Conservation (phyloP, 2,113 vertebrate genomes). For the Percina caprodes region DNA sequence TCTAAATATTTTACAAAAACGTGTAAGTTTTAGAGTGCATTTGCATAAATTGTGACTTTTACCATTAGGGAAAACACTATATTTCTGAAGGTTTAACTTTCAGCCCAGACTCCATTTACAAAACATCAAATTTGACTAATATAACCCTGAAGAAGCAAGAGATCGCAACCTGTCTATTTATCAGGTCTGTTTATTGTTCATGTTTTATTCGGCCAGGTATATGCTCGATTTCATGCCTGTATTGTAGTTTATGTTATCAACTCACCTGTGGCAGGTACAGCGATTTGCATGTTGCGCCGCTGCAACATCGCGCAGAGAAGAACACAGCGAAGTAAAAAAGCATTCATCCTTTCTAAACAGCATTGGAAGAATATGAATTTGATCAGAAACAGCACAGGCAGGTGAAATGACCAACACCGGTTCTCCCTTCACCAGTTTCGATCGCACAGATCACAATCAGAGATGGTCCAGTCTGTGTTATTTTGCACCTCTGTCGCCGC, state of each 20-base stretch:
- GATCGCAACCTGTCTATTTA: neutral
- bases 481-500: neutral
- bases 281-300: slow-evolving; percentile 19
- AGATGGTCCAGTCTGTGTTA: neutral
- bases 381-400: neutral
- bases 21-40: neutral
- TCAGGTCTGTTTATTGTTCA: neutral
- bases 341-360: slow-evolving; percentile 36
- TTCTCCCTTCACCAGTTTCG: neutral
- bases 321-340: slow-evolving; percentile 33
- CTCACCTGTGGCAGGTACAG: slow-evolving; percentile 75
- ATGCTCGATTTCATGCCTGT: neutral
- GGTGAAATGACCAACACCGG: neutral
- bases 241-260: neutral
- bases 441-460: neutral
- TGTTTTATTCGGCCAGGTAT: neutral
- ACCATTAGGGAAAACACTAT: too few relatives aligned
- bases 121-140: neutral
- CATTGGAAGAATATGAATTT: neutral
- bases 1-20: neutral
- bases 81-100: neutral
- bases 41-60: neutral
- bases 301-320: slow-evolving; percentile 47
- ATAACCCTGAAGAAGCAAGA: neutral
- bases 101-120: neutral